These are phyloP conservation scores for Serinus canaria DNA, from an alignment of 2,113 vertebrate species.

Conservation along the genomic window DNA sequence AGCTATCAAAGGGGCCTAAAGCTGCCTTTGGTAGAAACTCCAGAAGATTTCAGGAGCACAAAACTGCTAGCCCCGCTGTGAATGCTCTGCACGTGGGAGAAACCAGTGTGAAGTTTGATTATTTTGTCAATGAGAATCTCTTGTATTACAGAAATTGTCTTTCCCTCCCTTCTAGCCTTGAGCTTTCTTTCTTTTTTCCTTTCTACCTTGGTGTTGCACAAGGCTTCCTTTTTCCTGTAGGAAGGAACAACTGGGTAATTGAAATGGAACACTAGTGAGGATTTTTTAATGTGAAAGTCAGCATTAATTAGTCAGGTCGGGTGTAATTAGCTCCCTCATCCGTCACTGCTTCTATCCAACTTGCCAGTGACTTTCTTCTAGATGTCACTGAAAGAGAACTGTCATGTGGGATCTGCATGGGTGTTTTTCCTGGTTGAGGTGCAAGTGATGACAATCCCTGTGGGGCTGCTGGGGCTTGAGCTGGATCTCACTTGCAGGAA, in stretches of 20 bases:
- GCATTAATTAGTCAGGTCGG: conserved; percentile 67
- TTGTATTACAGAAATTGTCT: not conserved
- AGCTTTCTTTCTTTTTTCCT: conserved; percentile 14
- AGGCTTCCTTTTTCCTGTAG: conserved; percentile 22
- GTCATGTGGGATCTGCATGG: not conserved
- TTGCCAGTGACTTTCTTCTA: conserved; percentile 51
- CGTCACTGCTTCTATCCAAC: conserved; percentile 53
- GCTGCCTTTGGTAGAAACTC: not conserved
- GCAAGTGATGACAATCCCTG: not conserved
- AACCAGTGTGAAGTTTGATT: conserved; percentile 21
- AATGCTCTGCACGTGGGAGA: not conserved
- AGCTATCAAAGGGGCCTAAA: not conserved
- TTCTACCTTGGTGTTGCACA: not conserved
- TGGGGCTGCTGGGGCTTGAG: not conserved
- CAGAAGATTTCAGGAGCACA: not conserved
- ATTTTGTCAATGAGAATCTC: conserved; percentile 23
- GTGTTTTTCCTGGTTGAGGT: not conserved
- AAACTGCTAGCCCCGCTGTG: not conserved
- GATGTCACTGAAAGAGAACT: not conserved
- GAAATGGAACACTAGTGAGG: conserved; percentile 65
- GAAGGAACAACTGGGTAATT: conserved; percentile 64
- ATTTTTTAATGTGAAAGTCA: conserved; percentile 64
- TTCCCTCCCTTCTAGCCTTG: not conserved
- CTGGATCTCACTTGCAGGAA: not conserved
- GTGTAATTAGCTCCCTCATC: conserved; percentile 70